phyloP scores from a whole-genome alignment of 35 echinoderm and acorn worm genomes.

The Diadema setosum region DNA sequence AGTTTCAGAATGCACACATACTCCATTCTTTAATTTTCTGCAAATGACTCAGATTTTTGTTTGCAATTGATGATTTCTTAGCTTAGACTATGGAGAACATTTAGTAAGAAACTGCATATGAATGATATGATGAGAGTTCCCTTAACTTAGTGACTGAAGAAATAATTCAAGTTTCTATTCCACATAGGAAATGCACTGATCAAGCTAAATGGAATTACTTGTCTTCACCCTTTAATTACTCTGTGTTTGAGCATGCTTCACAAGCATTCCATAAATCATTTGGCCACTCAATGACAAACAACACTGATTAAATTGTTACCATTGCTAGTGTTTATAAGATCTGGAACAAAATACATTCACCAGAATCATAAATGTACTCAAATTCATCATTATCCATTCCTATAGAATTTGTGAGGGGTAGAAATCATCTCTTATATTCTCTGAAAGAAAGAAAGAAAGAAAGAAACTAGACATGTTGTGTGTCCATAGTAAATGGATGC shows the following conservation, averaged over 20 bases:
- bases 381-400: background rate
- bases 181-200: background rate
- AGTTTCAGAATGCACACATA: background rate
- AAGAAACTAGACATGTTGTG: background rate
- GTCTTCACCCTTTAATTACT: background rate
- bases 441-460: background rate
- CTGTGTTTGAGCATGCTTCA: background rate
- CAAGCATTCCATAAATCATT: background rate
- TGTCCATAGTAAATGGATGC: background rate
- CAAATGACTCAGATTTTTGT: background rate
- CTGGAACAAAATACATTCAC: background rate
- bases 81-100: background rate
- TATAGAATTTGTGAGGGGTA: background rate
- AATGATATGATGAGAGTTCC: background rate
- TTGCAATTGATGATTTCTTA: background rate
- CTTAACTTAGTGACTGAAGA: background rate
- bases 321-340: background rate
- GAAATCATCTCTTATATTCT: background rate
- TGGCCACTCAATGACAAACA: background rate
- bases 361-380: background rate
- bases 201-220: background rate
- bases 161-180: background rate
- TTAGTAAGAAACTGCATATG: background rate
- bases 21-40: background rate
- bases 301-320: background rate